phyloP scores from a whole-genome alignment of 2,113 vertebrate species.

The Protomyctophum bolini region DNA sequence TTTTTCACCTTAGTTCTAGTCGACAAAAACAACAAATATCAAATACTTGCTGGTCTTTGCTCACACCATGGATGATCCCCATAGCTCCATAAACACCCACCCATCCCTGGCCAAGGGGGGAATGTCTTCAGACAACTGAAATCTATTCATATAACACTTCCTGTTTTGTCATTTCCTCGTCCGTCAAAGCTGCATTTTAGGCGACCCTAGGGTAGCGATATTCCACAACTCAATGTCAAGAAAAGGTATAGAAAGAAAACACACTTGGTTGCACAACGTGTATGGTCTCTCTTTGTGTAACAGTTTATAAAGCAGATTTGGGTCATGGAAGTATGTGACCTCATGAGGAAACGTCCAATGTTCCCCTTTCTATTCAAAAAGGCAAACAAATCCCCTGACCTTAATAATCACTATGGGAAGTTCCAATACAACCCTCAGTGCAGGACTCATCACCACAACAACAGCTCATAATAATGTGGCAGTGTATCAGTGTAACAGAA shows the following conservation, averaged over 20 bases:
- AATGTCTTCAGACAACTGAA: background rate
- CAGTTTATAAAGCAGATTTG: background rate
- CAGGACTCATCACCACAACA: background rate
- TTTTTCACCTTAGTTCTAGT: too few relatives aligned
- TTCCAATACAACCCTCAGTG: background rate
- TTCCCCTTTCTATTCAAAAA: slow-evolving; percentile 18
- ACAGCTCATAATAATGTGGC: background rate
- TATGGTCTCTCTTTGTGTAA: background rate
- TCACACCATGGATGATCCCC: background rate
- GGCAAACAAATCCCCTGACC: background rate
- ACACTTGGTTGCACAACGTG: background rate
- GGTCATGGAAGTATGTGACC: background rate
- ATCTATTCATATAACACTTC: slow-evolving; percentile 5
- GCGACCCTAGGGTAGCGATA: background rate
- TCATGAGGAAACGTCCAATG: background rate
- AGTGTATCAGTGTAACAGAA: background rate
- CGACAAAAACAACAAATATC: too few relatives aligned
- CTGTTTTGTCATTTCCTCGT: slow-evolving; percentile 29
- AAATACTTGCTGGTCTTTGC: background rate
- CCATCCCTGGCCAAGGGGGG: background rate
- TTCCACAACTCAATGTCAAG: background rate
- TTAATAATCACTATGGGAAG: slow-evolving; percentile 1
- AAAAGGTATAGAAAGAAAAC: background rate
- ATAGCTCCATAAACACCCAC: background rate
- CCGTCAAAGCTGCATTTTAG: background rate